Evolutionary conservation across 2,113 vertebrate genomes (phyloP), one percentile per base, ranked within the genome.

Genomic region (Scomber colias): DNA sequence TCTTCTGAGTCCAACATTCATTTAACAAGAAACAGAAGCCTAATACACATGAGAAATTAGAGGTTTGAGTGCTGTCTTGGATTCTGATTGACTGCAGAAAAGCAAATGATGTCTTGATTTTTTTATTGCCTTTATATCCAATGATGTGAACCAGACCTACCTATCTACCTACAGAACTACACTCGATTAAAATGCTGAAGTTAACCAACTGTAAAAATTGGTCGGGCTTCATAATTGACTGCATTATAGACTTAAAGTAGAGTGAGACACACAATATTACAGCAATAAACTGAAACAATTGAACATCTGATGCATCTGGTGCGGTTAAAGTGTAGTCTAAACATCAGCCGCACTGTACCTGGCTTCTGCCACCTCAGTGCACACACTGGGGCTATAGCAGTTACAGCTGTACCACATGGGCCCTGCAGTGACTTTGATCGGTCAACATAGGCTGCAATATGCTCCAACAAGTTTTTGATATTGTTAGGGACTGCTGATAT

Each of bases 121-220:
- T 49, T 54, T 21, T 51, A 27, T 35, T 35, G 5, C 6, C 40
- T 35, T 61, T 63, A 56, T 60, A 73, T 62, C 14, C 13, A 30
- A 15, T 84, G 71, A 85, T 45, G 65, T 66, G 30, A 82, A 75
- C n/a, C 56, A 79, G 79, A 78, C 8, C 16, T 84, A 82, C 62
- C 46, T 40, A 9, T 9, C 35, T 40, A 40, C 35, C 35, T 9
- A 40, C 35, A 40, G 35, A 62, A 48, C 67, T 45, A 24, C 30
- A 46, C 50, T 63, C 19, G 51, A 64, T 71, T 69, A 40, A 72
- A 79, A 66, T 51, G 56, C 27, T 49, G 66, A 77, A 21, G 21
- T 15, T 57, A 62, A 61, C 30, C 61, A 13, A 55, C 30, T 40
- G 24, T 40, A 12, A 21, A 55, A 31, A 53, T 15, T 19, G 6